These are phyloP conservation scores for Poecilia velifera DNA, from an alignment of 2,797 vertebrate species.

Conservation along the genomic window DNA sequence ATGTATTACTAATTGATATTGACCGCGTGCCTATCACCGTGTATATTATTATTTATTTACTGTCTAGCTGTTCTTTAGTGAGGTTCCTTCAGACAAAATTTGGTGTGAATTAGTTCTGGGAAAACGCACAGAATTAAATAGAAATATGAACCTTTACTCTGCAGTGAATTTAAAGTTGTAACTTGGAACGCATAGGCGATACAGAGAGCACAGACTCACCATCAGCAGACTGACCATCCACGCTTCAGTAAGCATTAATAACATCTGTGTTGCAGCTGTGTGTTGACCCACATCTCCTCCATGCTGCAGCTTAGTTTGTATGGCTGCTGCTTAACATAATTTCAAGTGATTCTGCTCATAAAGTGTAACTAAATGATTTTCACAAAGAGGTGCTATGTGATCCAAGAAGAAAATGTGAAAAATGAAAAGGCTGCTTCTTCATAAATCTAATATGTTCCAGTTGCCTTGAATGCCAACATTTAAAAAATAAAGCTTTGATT, in stretches of 20 bases:
- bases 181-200: background rate
- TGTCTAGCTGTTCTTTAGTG: no score
- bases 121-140: background rate
- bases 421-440: background rate
- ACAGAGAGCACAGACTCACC: constrained; percentile 16
- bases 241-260: constrained; percentile 48
- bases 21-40: no score
- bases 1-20: no score
- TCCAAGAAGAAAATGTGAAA: background rate
- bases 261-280: constrained; percentile 52
- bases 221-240: constrained; percentile 36
- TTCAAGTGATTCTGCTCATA: constrained; percentile 9
- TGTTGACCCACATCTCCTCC: constrained; percentile 48
- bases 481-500: background rate
- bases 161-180: constrained; percentile 1
- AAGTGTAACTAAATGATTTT: constrained; percentile 7
- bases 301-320: constrained; percentile 22
- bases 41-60: no score
- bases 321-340: constrained; percentile 16
- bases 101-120: background rate
- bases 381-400: constrained; percentile 1
- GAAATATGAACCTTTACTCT: background rate
- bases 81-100: background rate
- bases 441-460: background rate
- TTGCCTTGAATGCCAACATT: background rate